Evolutionary conservation across 2,888 invertebrate genomes (phyloP), one percentile per base, ranked within the genome.

Genomic region (Saturnia japonica): DNA sequence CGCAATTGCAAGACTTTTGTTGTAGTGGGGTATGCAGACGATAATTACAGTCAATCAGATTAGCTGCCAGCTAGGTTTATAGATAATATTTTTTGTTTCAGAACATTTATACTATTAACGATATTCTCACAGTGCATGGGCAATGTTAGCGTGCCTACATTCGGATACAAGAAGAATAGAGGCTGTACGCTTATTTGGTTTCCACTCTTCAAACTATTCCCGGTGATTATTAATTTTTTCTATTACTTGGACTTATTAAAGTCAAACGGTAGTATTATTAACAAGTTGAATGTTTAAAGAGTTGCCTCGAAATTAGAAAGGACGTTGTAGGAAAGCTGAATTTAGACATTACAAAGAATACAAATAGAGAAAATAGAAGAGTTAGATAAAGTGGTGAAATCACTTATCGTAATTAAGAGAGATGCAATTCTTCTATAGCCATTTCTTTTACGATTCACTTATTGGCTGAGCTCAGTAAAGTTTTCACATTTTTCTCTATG

Each of bases 71-170:
- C 34, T 34, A 34, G 9, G 7, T 1, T 54, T 22, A 22, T 54
- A 51, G 3, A 34, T 34, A 6, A 34, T 51, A 51, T 54, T 4
- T 42, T 68, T 62, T 71, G 40, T 86, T 85, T 0, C 91, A 96
- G 96, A 78, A 97, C 97, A 0, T 96, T 97, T 74, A 89, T 95
- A 0, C 93, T 97, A 89, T 90, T 98, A 80, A 96, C 97, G 0
- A 84, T 97, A 69, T 97, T 97, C 86, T 97, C 97, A 0, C 97
- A 97, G 89, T 96, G 97, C 79, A 94, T 97, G 93, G 94, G 95
- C 0, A 95, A 96, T 75, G 96, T 96, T 34, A 88, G 89, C 62
- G 89, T 96, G 51, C 97, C 97, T 0, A 87, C 95, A 1, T 79
- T 95, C 34, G 85, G 93, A 0, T 96, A 96, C 87, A 94, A 91